Conservation (phyloP, 2,113 vertebrate species). For the Tautogolabrus adspersus region DNA sequence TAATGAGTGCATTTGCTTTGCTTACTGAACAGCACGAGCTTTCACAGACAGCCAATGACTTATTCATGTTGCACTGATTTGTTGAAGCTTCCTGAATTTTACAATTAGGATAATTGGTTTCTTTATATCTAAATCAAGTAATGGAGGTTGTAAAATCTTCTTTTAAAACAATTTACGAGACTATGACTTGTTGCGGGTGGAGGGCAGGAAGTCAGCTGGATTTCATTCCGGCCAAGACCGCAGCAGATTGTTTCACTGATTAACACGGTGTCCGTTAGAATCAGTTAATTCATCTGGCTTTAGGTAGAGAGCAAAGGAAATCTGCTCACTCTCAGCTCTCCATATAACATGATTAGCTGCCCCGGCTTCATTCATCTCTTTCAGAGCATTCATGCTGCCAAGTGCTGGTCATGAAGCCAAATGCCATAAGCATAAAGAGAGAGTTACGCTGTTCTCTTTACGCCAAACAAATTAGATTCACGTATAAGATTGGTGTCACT, state of each 20-base stretch:
- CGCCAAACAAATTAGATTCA: too few species aligned
- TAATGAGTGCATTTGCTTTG: constrained; percentile 42
- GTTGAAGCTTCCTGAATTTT: constrained; percentile 14
- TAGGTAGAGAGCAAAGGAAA: constrained; percentile 15
- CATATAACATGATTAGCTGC: neutral
- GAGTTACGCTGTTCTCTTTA: too few species aligned
- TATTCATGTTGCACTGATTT: constrained; percentile 35
- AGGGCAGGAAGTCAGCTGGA: neutral
- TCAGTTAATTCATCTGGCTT: constrained; percentile 12
- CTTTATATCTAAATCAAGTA: constrained; percentile 13
- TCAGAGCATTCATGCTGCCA: neutral
- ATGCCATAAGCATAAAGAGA: too few species aligned
- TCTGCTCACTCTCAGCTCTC: neutral
- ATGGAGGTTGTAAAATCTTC: constrained; percentile 4
- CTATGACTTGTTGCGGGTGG: neutral
- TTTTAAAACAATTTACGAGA: constrained; percentile 4
- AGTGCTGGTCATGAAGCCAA: neutral
- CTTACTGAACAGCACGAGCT: constrained; percentile 42
- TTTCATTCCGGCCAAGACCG: constrained; percentile 8
- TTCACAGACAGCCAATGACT: constrained; percentile 26
- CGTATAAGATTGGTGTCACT: too few species aligned
- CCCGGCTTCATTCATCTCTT: neutral
- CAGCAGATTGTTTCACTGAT: constrained; percentile 24
- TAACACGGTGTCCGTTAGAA: neutral
- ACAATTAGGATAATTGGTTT: constrained; percentile 19